phyloP scores from a whole-genome alignment of 2,797 vertebrate species.

The Tarsius wallacei region DNA sequence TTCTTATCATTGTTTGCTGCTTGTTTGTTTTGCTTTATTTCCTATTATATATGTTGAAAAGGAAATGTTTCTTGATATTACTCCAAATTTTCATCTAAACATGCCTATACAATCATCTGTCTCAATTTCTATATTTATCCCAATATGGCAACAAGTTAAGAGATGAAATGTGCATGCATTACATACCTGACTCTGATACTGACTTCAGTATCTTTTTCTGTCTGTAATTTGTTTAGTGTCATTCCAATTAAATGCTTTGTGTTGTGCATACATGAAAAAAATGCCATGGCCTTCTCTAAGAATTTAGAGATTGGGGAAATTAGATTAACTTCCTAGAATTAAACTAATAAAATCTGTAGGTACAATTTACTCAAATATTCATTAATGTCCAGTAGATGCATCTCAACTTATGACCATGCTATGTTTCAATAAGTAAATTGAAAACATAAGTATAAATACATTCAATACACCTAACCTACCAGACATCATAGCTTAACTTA shows the following conservation, averaged over 20 bases:
- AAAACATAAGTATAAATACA: neutral
- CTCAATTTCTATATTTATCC: conserved; percentile 29
- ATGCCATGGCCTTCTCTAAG: neutral
- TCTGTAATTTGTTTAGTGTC: neutral
- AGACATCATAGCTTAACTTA: neutral
- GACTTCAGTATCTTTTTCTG: neutral
- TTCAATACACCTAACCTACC: neutral
- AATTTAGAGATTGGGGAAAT: neutral
- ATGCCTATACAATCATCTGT: neutral
- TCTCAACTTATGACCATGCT: neutral
- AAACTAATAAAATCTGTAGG: neutral
- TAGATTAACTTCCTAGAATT: conserved; percentile 35
- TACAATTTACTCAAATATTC: conserved; percentile 13
- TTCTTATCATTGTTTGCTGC: neutral
- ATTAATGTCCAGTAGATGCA: neutral
- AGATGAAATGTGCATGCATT: neutral
- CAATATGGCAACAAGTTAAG: neutral
- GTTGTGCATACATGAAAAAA: neutral
- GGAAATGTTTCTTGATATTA: neutral
- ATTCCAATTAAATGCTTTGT: neutral
- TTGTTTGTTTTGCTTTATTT: neutral
- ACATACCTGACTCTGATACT: neutral
- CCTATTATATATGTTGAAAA: neutral
- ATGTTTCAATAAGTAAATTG: neutral
- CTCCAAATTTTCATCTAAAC: neutral